Evolutionary conservation across 2,797 vertebrate species (phyloP), one percentile per base, ranked within the genome.

Genomic region (Syngnathus acus): DNA sequence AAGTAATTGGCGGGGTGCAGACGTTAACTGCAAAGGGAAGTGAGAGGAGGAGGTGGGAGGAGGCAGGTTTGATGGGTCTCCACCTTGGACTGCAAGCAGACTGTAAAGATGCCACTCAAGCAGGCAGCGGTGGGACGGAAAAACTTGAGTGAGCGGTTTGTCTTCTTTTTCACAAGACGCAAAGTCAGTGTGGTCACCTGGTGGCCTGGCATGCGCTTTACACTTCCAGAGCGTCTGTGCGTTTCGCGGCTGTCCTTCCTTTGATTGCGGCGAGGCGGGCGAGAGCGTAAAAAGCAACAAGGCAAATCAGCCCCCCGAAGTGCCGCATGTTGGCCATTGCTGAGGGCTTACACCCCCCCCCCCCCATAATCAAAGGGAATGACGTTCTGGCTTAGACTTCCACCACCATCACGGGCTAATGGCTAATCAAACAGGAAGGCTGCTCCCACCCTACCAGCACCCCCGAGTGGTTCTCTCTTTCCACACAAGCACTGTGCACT

Each of bases 261-360:
- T 74, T 89, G 89, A 90, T 90, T 90, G 82, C 81, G 79, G 76
- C 70, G 81, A 11, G 32, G 62, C 72, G 43, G 72, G 68, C 17
- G 62, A 72, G 47, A 72, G 68, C 32, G 71, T 45, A 72, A 78
- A 78, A 77, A 77, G 76, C 84, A 84, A 77, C 76, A 75, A 75
- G 78, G 64, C 83, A 81, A 90, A 92, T 92, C 90, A 91, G 85
- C 90, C 88, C 85, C 90, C 89, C 72, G 85, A 83, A 73, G 89
- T 75, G 84, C 73, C 66, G 62, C 60, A 72, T 84, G 81, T 84
- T 74, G 72, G 79, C 82, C 83, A 7, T 14, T 6, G 14, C 11
- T 57, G 54, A 68, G 74, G 81, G 75, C 68, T 62, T 80, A 84
- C 79, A 75, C 69, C 63, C 66, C 58, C 23, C 14, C 45, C 69